Percentiles rank a stretch among this genome's conserved stretches.
phyloP scores from a whole-genome alignment of 2,113 vertebrate species.

The Jacana jacana region DNA sequence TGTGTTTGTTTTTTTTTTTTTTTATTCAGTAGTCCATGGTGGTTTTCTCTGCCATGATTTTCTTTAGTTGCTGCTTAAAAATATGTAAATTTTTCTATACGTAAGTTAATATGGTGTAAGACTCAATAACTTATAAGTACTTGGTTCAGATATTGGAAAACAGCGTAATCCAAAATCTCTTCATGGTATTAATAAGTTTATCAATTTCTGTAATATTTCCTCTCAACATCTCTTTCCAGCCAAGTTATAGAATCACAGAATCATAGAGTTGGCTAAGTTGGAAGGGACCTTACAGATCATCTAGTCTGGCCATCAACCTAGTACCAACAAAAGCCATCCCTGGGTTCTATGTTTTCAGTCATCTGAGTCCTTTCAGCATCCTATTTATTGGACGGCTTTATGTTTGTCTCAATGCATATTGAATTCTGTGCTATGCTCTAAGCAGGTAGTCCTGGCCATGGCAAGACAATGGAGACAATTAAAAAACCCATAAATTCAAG shows the following conservation, averaged over 20 bases:
- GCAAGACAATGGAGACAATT: background rate
- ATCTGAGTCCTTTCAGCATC: background rate
- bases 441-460: background rate
- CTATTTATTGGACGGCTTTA: background rate
- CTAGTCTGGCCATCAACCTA: too few relatives aligned
- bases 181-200: background rate
- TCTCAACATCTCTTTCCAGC: background rate
- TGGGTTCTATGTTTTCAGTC: background rate
- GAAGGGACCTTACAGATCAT: too few relatives aligned
- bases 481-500: background rate
- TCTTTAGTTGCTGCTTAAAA: background rate
- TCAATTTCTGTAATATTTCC: background rate
- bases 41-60: background rate
- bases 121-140: background rate
- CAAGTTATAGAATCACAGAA: too few relatives aligned
- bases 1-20: too few relatives aligned
- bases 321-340: too few relatives aligned
- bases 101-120: background rate
- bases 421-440: background rate
- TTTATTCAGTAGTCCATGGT: background rate
- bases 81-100: background rate
- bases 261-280: too few relatives aligned
- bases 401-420: background rate
- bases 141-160: background rate
- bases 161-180: background rate